Conservation (phyloP, 2,797 vertebrate species). For the Leptoclinus maculatus region DNA sequence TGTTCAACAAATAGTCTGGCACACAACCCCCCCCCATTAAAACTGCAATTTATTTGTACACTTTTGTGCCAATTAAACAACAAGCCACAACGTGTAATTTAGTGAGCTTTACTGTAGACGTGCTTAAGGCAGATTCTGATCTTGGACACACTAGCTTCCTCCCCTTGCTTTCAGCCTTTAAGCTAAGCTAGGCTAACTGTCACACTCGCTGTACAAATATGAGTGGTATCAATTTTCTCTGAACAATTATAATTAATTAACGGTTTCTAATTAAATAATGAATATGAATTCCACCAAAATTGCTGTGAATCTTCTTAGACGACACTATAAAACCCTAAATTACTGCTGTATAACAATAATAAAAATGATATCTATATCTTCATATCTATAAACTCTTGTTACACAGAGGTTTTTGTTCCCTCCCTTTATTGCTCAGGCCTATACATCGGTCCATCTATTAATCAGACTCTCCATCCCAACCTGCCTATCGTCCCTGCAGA, state of each 20-base stretch:
- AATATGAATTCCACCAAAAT: neutral
- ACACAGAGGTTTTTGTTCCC: neutral
- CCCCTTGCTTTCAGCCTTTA: neutral
- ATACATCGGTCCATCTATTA: neutral
- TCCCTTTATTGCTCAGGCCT: neutral
- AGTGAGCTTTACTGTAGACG: neutral
- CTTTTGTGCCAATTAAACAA: neutral
- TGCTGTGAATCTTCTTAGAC: neutral
- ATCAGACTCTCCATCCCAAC: neutral
- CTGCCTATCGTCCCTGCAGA: neutral
- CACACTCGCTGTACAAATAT: neutral
- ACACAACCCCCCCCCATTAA: neutral
- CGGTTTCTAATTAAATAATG: neutral
- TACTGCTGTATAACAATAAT: neutral
- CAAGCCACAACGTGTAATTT: neutral
- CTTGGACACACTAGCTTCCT: neutral
- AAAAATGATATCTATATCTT: neutral
- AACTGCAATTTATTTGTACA: neutral
- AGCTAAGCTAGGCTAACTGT: neutral
- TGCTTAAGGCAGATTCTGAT: neutral
- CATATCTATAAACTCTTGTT: neutral
- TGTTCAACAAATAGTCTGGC: neutral
- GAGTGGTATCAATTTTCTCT: neutral
- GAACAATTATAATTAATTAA: neutral
- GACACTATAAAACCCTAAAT: neutral